Base-by-base conservation (phyloP, 1,140 invertebrate species). In the Megathymus violae region DNA sequence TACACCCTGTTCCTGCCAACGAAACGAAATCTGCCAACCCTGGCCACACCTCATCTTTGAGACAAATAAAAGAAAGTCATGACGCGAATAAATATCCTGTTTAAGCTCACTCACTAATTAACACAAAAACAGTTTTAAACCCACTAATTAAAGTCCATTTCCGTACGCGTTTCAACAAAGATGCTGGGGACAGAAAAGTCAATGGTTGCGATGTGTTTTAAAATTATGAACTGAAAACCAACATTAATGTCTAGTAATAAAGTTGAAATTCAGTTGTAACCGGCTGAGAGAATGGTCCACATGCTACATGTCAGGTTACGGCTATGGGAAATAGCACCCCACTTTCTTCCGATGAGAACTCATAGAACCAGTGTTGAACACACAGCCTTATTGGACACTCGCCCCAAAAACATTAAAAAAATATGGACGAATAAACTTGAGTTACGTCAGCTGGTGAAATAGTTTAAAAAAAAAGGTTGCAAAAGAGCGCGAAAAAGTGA, bases 31-130 rank as follows among this genome's bases (percentile, higher is more conserved):
- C n/a, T 36, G 34, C 1, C 41, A 58, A 34, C 54, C 54, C 54
- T 58, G 11, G 3, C 41, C 54, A 58, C 54, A 58, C 54, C 52
- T 56, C 13, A 58, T 34, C 41, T 58, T 41, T 14, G 40, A 58
- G 54, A 58, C 54, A 58, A 58, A 58, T 58, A 58, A 58, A 58
- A 58, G 54, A 58, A 58, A 58, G 54, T 46, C 25, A 25, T 46
- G 25, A 58, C 43, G 40, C 14, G 43, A 59, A 58, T 58, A n/a
- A 46, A 44, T 59, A 59, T 59, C 56, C 56, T 59, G 56, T 22
- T 58, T 59, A 59, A 59, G 56, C 56, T 59, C 43, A 1, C 0
- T 9, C 17, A 38, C 6, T 59, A 59, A 47, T 59, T 59, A 47
- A 47, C 27, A 31, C 19, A 22, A 31, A 59, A 38, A 38, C 43